A percentile compares a stretch with the other conserved stretches of the same genome.
Evolutionary conservation across 2,888 invertebrate species (phyloP).

Genomic region (Lissonota sp.): DNA sequence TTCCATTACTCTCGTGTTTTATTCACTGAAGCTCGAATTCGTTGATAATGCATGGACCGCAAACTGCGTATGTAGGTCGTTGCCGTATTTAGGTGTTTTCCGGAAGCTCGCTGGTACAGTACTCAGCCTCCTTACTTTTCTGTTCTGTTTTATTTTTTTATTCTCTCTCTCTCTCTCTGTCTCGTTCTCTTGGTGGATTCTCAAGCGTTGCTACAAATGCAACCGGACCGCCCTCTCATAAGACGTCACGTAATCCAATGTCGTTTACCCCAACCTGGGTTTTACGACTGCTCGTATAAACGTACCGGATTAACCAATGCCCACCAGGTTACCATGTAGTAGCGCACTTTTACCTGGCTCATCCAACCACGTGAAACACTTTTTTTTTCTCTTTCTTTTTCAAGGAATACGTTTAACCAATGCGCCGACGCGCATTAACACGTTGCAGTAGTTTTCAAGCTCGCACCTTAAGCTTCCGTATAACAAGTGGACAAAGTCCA

Average conservation of each 20-base stretch:
- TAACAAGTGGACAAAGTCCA: conserved; percentile 27
- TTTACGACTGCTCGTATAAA: conserved; percentile 77
- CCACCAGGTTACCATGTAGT: conserved; percentile 46
- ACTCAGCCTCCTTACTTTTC: too few species aligned
- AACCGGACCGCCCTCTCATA: conserved; percentile 62
- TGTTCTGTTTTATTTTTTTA: neutral
- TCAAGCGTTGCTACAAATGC: conserved; percentile 38
- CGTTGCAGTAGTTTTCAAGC: conserved; percentile 16
- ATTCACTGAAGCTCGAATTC: too few species aligned
- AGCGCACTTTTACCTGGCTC: neutral
- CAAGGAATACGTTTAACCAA: conserved; percentile 11
- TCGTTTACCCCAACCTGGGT: conserved; percentile 71
- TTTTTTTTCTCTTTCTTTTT: neutral
- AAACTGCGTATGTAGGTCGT: too few species aligned
- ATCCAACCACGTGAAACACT: neutral
- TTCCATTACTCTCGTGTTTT: too few species aligned
- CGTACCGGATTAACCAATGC: conserved; percentile 75
- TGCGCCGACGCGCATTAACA: conserved; percentile 32
- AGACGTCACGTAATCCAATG: conserved; percentile 77
- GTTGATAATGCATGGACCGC: too few species aligned
- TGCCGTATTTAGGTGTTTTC: too few species aligned
- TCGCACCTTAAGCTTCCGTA: neutral
- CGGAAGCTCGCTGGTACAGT: too few species aligned
- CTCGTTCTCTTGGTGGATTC: neutral
- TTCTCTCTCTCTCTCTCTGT: neutral